Evolutionary conservation across 2,888 invertebrate species (phyloP).

Genomic region (Plutella xylostella): DNA sequence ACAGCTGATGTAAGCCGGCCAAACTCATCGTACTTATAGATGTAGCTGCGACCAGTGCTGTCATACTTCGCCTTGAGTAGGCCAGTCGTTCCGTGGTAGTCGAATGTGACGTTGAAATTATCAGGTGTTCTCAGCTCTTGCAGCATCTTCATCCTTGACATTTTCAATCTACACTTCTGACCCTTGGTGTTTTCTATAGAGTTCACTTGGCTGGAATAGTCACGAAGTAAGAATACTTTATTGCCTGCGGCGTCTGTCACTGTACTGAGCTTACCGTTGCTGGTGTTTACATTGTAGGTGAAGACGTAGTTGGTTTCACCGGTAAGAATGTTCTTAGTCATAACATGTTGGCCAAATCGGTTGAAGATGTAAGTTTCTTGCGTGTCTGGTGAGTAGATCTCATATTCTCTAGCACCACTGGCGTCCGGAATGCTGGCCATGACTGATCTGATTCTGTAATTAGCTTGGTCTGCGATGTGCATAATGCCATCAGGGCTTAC

Average conservation of each 20-base stretch:
- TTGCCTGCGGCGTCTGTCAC: constrained; percentile 95
- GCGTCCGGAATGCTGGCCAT: constrained; percentile 92
- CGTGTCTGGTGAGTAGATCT: constrained; percentile 94
- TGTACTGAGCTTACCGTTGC: constrained; percentile 93
- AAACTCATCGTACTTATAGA: constrained; percentile 95
- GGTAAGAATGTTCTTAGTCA: constrained; percentile 94
- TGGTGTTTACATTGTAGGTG: constrained; percentile 96
- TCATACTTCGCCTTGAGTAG: constrained; percentile 89
- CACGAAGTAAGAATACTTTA: constrained; percentile 84
- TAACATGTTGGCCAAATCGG: constrained; percentile 93
- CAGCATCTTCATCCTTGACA: constrained; percentile 93
- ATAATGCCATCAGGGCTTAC: constrained; percentile 95
- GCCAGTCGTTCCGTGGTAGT: constrained; percentile 92
- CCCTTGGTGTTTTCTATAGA: constrained; percentile 95
- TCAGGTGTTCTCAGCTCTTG: constrained; percentile 92
- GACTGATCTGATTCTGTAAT: constrained; percentile 87
- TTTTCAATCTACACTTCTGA: constrained; percentile 88
- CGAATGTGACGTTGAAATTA: constrained; percentile 93
- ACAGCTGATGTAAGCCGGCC: constrained; percentile 92
- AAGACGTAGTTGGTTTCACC: constrained; percentile 94
- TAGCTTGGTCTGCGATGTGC: constrained; percentile 95
- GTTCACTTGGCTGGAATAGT: constrained; percentile 89
- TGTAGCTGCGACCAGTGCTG: constrained; percentile 89
- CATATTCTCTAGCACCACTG: constrained; percentile 86
- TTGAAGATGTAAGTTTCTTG: constrained; percentile 96